Conservation (phyloP, 2,113 vertebrate species). For the Formicarius rufipectus region DNA sequence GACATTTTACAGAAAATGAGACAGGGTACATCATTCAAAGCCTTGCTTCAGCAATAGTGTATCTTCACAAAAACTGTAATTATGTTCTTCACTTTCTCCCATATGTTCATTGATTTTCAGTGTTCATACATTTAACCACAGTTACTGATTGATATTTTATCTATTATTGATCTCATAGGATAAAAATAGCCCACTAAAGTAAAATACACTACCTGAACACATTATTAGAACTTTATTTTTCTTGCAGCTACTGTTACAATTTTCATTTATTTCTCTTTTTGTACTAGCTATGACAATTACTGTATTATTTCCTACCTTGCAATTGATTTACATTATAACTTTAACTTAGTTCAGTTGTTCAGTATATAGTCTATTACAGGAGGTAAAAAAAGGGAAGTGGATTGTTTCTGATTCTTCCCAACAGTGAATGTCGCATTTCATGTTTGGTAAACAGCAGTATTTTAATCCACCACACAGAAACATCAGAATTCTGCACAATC, state of each 20-base stretch:
- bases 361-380: background rate
- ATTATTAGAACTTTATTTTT: background rate
- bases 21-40: constrained; percentile 80
- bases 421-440: background rate
- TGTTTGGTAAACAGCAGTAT: background rate
- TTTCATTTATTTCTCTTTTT: background rate
- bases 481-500: background rate
- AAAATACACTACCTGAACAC: background rate
- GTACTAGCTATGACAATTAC: background rate
- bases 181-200: background rate
- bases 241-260: background rate
- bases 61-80: constrained; percentile 85
- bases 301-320: background rate
- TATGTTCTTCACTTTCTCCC: background rate
- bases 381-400: background rate
- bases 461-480: background rate
- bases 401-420: background rate
- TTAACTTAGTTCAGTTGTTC: background rate
- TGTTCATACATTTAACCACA: background rate
- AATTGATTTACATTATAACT: background rate
- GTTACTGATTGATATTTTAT: background rate
- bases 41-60: constrained; percentile 77
- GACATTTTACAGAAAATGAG: constrained; percentile 82
- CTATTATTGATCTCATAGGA: background rate
- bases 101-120: background rate